A percentile compares a stretch with the other conserved stretches of the same genome.
These are phyloP conservation scores for Halcyon chelicuti DNA, from an alignment of 2,797 vertebrate species.

Conservation along the genomic window DNA sequence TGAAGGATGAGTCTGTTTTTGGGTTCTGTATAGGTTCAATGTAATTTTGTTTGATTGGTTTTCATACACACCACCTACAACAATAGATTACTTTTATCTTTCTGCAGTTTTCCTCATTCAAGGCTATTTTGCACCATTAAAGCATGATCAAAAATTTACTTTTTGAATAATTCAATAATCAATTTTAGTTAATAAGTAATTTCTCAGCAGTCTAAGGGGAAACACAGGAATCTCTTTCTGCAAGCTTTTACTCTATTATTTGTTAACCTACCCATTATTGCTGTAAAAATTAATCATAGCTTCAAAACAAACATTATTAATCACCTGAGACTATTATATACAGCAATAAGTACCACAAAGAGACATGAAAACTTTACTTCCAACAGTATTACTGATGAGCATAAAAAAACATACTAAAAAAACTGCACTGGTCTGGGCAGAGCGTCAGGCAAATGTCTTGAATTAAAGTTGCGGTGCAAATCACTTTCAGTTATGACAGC, in stretches of 20 bases:
- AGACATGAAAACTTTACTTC: not conserved
- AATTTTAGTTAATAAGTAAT: not conserved
- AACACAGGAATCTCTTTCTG: not conserved
- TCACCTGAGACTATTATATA: not conserved
- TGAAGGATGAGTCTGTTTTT: not conserved
- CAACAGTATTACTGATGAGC: not conserved
- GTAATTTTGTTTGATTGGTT: not conserved
- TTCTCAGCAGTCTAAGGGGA: not conserved
- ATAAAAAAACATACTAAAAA: not conserved
- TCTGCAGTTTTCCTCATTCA: not conserved
- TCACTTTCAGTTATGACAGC: not conserved
- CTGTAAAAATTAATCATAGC: not conserved
- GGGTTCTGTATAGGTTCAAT: not conserved
- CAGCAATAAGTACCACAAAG: not conserved
- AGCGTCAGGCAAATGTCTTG: conserved; percentile 3
- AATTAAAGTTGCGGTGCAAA: not conserved
- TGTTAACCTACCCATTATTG: not conserved
- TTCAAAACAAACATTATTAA: not conserved
- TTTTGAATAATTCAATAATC: not conserved
- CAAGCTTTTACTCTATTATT: not conserved
- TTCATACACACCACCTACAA: not conserved
- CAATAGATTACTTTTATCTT: not conserved
- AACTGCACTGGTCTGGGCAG: not conserved
- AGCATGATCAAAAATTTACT: not conserved
- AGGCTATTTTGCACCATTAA: not conserved